phyloP scores from a whole-genome alignment of 2,888 invertebrate species.

The Fragum whitleyi region DNA sequence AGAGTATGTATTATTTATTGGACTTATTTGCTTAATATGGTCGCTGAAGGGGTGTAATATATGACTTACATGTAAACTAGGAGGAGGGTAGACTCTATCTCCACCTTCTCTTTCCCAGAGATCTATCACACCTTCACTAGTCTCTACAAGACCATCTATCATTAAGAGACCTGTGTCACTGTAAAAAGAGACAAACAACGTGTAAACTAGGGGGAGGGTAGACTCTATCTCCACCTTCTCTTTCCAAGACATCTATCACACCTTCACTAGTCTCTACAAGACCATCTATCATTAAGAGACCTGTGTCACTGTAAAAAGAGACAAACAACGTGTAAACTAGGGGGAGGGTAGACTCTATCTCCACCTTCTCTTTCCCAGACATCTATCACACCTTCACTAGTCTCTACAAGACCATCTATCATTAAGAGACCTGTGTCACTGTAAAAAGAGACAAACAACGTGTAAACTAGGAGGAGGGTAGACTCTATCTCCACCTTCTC shows the following conservation, averaged over 20 bases:
- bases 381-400: constrained; percentile 73
- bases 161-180: constrained; percentile 88
- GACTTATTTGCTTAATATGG: no score
- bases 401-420: constrained; percentile 85
- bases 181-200: no score
- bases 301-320: constrained; percentile 85
- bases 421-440: constrained; percentile 88
- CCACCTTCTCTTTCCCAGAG: constrained; percentile 83
- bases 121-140: constrained; percentile 73
- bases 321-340: constrained; percentile 93
- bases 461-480: constrained; percentile 95
- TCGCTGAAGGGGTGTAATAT: no score
- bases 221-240: constrained; percentile 84
- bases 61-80: constrained; percentile 90
- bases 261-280: constrained; percentile 78
- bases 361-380: constrained; percentile 83
- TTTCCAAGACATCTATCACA: constrained; percentile 79
- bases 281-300: constrained; percentile 88
- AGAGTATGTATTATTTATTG: no score
- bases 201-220: constrained; percentile 95
- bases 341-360: constrained; percentile 91
- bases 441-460: no score
- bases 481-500: constrained; percentile 84
- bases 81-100: constrained; percentile 91
- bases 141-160: constrained; percentile 85